phyloP scores from a whole-genome alignment of 1,140 invertebrate species.

The Zophobas atratus region DNA sequence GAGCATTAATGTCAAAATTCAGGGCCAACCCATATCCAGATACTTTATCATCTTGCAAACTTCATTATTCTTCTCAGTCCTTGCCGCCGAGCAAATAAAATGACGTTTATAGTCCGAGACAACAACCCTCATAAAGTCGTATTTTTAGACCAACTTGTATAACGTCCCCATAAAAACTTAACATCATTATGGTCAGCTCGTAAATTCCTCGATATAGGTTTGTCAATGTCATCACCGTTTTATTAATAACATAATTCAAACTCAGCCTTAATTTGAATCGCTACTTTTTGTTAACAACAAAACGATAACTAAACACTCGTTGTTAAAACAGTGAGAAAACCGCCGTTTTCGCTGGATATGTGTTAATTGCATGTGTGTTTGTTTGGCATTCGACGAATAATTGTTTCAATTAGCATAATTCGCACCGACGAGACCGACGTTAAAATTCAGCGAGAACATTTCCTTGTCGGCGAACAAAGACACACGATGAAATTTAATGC shows the following conservation, averaged over 20 bases:
- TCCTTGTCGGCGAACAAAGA: not conserved
- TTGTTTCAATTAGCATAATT: constrained; percentile 20
- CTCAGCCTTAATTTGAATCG: too few species aligned
- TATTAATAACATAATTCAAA: not conserved
- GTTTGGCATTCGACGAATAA: not conserved
- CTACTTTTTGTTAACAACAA: too few species aligned
- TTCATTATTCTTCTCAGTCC: not conserved
- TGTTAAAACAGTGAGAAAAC: too few species aligned
- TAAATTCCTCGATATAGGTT: constrained; percentile 11
- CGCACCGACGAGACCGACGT: not conserved
- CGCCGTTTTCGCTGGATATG: not conserved
- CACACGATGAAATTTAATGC: constrained; percentile 17
- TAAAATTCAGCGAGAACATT: not conserved
- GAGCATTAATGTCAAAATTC: not conserved
- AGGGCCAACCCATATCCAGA: not conserved
- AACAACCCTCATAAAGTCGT: constrained; percentile 29
- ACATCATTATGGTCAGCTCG: constrained; percentile 29
- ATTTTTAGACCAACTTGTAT: constrained; percentile 29
- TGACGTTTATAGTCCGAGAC: constrained; percentile 6
- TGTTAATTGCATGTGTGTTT: not conserved
- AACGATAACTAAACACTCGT: too few species aligned
- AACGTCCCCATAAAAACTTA: constrained; percentile 7
- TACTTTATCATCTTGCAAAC: constrained; percentile 12
- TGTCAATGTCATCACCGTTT: constrained; percentile 23
- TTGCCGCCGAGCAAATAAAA: constrained; percentile 5